Conservation (phyloP, 1,140 invertebrate species). For the Drosophila dunni region DNA sequence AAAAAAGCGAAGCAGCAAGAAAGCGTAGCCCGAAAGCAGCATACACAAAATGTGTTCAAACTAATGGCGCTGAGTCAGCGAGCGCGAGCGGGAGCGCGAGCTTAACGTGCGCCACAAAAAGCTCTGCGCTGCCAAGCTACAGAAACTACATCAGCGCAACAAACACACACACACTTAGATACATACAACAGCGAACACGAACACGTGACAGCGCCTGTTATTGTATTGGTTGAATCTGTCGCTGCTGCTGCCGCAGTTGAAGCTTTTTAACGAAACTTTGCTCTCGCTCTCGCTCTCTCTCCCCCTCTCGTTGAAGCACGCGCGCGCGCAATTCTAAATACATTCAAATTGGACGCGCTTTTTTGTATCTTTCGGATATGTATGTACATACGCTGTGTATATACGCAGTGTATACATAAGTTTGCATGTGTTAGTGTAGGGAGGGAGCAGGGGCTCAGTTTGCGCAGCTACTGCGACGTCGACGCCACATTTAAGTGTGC, state of each 20-base stretch:
- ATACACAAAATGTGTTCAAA: conserved; percentile 74
- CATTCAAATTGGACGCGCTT: conserved; percentile 71
- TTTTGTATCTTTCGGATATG: conserved; percentile 71
- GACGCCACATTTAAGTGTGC: conserved; percentile 69
- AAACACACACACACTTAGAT: conserved; percentile 40
- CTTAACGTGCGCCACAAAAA: conserved; percentile 44
- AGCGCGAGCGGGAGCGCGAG: conserved; percentile 29
- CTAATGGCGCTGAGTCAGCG: conserved; percentile 77
- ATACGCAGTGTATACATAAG: background rate
- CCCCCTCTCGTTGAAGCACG: conserved; percentile 37
- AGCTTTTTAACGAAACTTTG: conserved; percentile 78
- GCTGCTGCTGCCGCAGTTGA: conserved; percentile 33
- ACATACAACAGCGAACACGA: conserved; percentile 40
- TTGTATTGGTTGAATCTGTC: conserved; percentile 33
- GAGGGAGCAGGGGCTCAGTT: conserved; percentile 65
- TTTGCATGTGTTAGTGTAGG: conserved; percentile 18
- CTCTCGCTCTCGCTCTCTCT: conserved; percentile 8
- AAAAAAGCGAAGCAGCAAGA: conserved; percentile 23
- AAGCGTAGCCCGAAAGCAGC: conserved; percentile 41
- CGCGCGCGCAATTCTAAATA: conserved; percentile 75
- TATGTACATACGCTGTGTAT: conserved; percentile 22
- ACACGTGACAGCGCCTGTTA: conserved; percentile 62
- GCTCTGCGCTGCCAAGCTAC: conserved; percentile 22
- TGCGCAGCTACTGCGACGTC: conserved; percentile 64
- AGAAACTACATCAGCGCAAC: conserved; percentile 26